Percentiles rank a stretch among this genome's conserved stretches.
These are phyloP conservation scores for Drosophila nr. medialis DNA, from an alignment of 2,888 invertebrate species.

Conservation along the genomic window DNA sequence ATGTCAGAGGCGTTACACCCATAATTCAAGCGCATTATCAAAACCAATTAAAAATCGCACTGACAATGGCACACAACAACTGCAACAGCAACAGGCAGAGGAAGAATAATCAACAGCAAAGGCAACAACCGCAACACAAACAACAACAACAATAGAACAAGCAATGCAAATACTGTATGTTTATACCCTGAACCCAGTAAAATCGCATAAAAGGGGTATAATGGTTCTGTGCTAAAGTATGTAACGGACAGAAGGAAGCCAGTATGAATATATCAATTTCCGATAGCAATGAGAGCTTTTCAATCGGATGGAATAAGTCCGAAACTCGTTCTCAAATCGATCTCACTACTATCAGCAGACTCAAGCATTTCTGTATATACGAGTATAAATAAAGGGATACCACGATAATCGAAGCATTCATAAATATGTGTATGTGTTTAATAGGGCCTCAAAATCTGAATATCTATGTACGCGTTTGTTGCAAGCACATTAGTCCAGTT, in stretches of 20 bases:
- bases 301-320: no score
- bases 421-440: background rate
- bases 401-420: background rate
- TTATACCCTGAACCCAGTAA: background rate
- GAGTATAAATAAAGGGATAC: background rate
- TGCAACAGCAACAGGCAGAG: background rate
- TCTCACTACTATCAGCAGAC: background rate
- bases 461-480: background rate
- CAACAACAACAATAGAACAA: constrained; percentile 20
- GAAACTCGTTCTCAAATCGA: background rate
- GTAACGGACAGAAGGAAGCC: no score
- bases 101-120: constrained; percentile 7
- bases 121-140: constrained; percentile 36
- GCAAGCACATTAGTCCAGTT: background rate
- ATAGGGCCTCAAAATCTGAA: background rate
- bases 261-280: background rate
- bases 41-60: constrained; percentile 71
- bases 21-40: constrained; percentile 75
- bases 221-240: background rate
- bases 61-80: constrained; percentile 35
- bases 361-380: background rate
- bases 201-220: background rate
- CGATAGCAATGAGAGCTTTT: background rate
- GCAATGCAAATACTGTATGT: constrained; percentile 40
- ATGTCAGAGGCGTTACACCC: constrained; percentile 62